Base-by-base conservation (phyloP, 2,888 invertebrate species). In the Apocheima hispidaria region DNA sequence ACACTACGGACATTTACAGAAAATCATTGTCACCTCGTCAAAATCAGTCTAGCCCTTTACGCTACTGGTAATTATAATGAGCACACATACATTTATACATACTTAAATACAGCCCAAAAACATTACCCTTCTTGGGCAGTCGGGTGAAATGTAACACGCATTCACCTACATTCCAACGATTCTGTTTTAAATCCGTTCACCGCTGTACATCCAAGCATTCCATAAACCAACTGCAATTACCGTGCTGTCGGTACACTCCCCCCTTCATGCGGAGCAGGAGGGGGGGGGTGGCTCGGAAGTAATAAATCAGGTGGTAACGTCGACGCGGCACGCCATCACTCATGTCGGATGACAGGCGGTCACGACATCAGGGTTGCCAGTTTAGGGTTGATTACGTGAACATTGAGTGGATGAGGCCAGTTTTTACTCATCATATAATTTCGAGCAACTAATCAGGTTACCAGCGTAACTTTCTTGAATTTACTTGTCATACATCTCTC, bases 291-390 rank as follows among this genome's bases (percentile, higher is more conserved):
- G 77, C 75, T 86, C 87, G 90, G 92, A 90, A 90, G 91, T 88
- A 88, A 92, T 92, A 92, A 92, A 92, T 92, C 92, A 92, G 90
- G 86, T 88, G 90, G 83, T 88, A 90, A 90, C 89, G 89, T 88
- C 90, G 86, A 78, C 85, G 81, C 87, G 83, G 87, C 90, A 87
- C 90, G 91, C 89, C 90, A 92, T 92, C 92, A 87, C 83, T 92
- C 91, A 91, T 90, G 82, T 69, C 68, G 70, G 73, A 81, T 85
- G 90, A 88, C 90, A 87, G 72, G 69, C 80, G 81, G 83, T 85
- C 86, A 82, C 89, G 87, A 86, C 85, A 86, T 78, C 82, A 81
- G 86, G 84, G 84, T 78, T 79, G 80, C 72, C 46, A 44, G 38
- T 50, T 49, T 60, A 60, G 48, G 55, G 56, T 43, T 56, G 40